Percentiles rank a stretch among this genome's conserved stretches.
Conservation (phyloP, 2,113 vertebrate species). For the Heterocephalus glaber region DNA sequence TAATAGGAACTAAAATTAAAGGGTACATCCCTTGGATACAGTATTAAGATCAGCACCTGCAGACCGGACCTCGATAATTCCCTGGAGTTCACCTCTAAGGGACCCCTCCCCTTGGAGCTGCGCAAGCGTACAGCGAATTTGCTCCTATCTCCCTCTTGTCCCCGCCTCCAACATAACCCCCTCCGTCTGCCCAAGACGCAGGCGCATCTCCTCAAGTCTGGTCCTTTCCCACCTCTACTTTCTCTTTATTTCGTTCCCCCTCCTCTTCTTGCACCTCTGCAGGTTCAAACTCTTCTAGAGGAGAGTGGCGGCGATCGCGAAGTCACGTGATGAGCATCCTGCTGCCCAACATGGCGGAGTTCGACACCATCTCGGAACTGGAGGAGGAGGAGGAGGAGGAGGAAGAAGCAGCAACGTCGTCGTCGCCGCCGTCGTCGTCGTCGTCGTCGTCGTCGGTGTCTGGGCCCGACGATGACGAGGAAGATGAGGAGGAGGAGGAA, state of each 20-base stretch:
- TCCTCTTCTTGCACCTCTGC: conserved; percentile 46
- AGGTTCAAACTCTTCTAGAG: conserved; percentile 59
- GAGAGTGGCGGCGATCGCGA: conserved; percentile 58
- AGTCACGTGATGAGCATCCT: conserved; percentile 94
- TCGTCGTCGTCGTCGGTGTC: conserved; percentile 64
- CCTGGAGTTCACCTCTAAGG: conserved; percentile 48
- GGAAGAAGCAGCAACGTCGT: conserved; percentile 74
- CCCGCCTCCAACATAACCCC: conserved; percentile 54
- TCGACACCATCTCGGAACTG: conserved; percentile 99
- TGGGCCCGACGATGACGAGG: conserved; percentile 90
- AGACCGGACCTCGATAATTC: conserved; percentile 27
- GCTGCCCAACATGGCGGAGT: conserved; percentile 99
- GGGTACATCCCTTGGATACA: neutral
- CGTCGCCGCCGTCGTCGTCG: conserved; percentile 50
- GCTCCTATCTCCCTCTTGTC: neutral
- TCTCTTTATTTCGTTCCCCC: conserved; percentile 41
- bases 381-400: conserved; percentile 92
- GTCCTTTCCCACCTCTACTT: neutral
- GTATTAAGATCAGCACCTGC: neutral
- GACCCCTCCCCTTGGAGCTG: conserved; percentile 34
- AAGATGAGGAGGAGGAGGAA: conserved; percentile 90
- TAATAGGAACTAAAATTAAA: conserved; percentile 31
- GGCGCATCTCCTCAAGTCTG: conserved; percentile 60
- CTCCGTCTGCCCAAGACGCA: conserved; percentile 60
- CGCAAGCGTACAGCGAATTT: conserved; percentile 75